Conservation (phyloP, 2,113 vertebrate species). For the Pongo abelii region DNA sequence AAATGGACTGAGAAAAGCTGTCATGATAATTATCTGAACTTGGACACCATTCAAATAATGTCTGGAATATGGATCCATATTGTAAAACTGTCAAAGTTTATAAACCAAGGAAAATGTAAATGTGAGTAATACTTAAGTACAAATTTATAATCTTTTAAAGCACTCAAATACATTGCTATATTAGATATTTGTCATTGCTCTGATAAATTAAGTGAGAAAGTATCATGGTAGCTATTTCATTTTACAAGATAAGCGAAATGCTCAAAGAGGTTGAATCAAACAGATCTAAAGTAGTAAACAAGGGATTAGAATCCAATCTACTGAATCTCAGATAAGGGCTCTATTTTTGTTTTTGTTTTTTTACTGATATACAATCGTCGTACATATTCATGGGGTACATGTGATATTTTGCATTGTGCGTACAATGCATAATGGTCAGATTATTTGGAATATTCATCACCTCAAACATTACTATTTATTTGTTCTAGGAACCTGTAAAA, state of each 20-base stretch:
- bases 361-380: not conserved
- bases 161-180: not conserved
- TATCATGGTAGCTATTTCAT: not conserved
- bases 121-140: not conserved
- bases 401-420: not conserved
- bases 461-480: not conserved
- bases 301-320: not conserved
- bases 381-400: not conserved
- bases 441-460: not conserved
- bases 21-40: conserved; percentile 20
- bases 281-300: not conserved
- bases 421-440: not conserved
- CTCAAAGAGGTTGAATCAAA: not conserved
- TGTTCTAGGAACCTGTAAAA: not conserved
- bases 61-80: not conserved
- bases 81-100: not conserved
- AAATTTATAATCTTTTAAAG: conserved; percentile 19
- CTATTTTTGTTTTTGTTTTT: not conserved
- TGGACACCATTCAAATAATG: not conserved
- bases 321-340: not conserved
- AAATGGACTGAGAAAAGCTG: not conserved
- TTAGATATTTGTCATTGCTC: not conserved
- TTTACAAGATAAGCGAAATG: not conserved
- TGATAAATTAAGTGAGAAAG: not conserved
- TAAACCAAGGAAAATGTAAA: not conserved